These are phyloP conservation scores for Stichodactyla helianthus DNA, from an alignment of 64 coral and sea anemone species.

Conservation along the genomic window DNA sequence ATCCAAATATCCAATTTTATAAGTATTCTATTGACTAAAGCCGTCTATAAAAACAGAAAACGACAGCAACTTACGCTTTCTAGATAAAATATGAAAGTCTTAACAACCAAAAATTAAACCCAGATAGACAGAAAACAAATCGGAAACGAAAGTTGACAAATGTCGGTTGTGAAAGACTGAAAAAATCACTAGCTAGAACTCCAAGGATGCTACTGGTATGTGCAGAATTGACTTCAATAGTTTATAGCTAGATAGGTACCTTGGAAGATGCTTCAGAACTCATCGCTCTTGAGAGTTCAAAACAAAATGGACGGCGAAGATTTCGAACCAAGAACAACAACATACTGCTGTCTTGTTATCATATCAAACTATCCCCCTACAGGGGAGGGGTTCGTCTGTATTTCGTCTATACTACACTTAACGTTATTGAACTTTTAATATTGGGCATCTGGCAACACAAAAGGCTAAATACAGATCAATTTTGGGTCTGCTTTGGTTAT, in stretches of 20 bases:
- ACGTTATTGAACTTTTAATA: not conserved
- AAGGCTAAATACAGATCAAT: not conserved
- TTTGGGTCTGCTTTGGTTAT: not conserved
- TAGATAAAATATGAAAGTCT: no score
- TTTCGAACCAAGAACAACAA: not conserved
- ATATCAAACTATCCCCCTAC: not conserved
- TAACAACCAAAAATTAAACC: no score
- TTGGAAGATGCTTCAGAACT: slow-evolving; percentile 1
- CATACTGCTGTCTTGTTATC: not conserved
- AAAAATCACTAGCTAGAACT: not conserved
- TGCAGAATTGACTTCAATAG: not conserved
- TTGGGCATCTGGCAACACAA: not conserved
- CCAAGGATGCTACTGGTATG: not conserved
- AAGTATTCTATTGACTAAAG: no score
- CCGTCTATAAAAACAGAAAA: no score
- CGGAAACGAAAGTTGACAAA: not conserved
- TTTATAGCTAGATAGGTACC: slow-evolving; percentile 1
- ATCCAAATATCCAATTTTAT: no score
- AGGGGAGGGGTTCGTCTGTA: not conserved
- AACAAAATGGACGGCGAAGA: not conserved
- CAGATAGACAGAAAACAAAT: no score
- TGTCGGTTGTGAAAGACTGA: not conserved
- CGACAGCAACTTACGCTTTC: no score
- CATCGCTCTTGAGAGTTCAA: slow-evolving; percentile 6
- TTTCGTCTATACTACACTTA: no score